phyloP scores from a whole-genome alignment of 2,797 vertebrate genomes.

The Anas bahamensis region DNA sequence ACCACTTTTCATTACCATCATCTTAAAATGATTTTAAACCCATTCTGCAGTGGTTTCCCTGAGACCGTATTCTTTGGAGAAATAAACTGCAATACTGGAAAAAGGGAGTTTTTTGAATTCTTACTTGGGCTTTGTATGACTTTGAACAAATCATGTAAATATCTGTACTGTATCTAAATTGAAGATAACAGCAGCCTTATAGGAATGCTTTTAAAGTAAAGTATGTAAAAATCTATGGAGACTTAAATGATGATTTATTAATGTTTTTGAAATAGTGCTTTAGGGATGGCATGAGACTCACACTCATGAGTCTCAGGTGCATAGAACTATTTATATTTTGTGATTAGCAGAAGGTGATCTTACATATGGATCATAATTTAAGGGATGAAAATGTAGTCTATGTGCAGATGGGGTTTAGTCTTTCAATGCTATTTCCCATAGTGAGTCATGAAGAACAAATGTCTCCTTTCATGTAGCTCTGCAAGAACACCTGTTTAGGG shows the following conservation, averaged over 20 bases:
- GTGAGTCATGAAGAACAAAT: background rate
- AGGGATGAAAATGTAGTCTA: background rate
- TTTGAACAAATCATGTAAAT: conserved; percentile 48
- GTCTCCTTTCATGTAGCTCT: background rate
- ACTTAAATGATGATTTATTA: conserved; percentile 20
- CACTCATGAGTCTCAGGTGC: background rate
- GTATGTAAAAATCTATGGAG: conserved; percentile 16
- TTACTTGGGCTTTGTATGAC: conserved; percentile 15
- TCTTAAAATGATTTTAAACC: background rate
- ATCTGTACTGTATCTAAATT: conserved; percentile 33
- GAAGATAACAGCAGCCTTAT: conserved; percentile 33
- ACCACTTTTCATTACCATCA: background rate
- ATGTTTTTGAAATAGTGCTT: conserved; percentile 24
- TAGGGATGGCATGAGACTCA: background rate
- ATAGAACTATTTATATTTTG: background rate
- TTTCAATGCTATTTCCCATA: background rate
- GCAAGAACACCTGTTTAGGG: background rate
- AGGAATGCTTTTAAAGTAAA: conserved; percentile 46
- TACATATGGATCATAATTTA: background rate
- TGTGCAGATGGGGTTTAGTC: background rate
- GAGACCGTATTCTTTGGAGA: background rate
- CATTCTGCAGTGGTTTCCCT: background rate
- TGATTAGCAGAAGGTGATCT: background rate
- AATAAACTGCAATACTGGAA: background rate
- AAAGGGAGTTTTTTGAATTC: background rate